Evolutionary conservation across 1,140 invertebrate genomes (phyloP), one percentile per base, ranked within the genome.

Genomic region (Drosophila subpulchrella): DNA sequence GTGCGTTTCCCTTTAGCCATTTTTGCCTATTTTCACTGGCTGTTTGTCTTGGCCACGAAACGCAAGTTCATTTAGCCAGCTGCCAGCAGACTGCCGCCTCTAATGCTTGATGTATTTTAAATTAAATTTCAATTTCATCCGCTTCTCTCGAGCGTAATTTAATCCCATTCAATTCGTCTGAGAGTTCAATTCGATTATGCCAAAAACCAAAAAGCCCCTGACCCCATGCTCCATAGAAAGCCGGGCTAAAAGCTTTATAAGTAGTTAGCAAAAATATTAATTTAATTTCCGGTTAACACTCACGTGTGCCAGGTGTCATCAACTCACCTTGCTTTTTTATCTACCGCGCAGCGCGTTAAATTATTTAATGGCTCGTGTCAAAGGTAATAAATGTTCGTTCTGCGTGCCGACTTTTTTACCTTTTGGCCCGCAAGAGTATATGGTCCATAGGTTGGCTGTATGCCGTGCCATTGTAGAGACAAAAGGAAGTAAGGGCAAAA

Each of bases 351-450:
- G 74, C 47, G 62, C 47, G 62, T 74, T 67, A 67, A 83, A 89
- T 89, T 83, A 78, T 89, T 89, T 88, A 88, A 88, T 88, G 84
- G 84, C 67, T 80, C 36, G 59, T 83, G 83, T 79, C 83, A 88
- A 83, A 89, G 79, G 84, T 79, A 83, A 88, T 88, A 83, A 88
- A 83, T 88, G 84, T 83, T 77, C 34, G 34, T 4, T 8, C 54
- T 44, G 60, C 71, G 57, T 56, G 78, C 59, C 24, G 17, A 27
- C 44, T 62, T 47, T 65, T 63, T 71, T 63, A 50, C 38, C 20
- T 36, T 34, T 13, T 53, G 42, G 32, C 36, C 20, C 6, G 42
- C 53, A 78, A 68, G 60, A 61, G 70, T 77, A 63, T 32, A 27
- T 30, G 5, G 13, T 20, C 15, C 32, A 32, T 32, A 34, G 32